Base-by-base conservation (phyloP, 2,113 vertebrate genomes). In the Balaenoptera acutorostrata region DNA sequence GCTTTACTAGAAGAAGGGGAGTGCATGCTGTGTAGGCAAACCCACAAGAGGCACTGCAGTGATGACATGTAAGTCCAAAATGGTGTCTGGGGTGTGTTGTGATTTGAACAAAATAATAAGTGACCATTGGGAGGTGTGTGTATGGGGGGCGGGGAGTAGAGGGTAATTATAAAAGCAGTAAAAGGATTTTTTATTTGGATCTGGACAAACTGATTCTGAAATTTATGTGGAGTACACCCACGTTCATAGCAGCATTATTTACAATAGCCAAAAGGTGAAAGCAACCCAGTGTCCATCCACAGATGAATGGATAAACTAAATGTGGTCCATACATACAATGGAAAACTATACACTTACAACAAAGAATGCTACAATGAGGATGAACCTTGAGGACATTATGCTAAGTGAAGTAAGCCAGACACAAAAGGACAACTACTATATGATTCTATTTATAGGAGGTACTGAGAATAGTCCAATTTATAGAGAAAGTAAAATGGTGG, bases 111-210 rank as follows among this genome's bases (percentile, higher is more conserved):
- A 46, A 59, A 33, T 64, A 46, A 23, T 20, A 36, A 39, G 36
- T 46, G 23, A 63, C 52, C 33, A 0, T 55, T 78, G n/a, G 3
- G 8, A 39, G 9, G 29, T 23, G 12, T 59, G 77, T 64, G 10
- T 27, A 31, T 2, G 4, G 5, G 11, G 46, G 20, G 15, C 1
- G 2, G 15, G 17, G 21, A 0, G 33, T 3, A 14, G n/a, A 44
- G 18, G 18, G 39, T 68, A 68, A 41, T 55, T 80, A 36, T 36
- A 31, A 78, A 90, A 57, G 57, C 57, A 75, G n/a, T 33, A 55
- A 25, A 21, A 31, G 33, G 55, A 9, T 23, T 52, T 80, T 29
- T 36, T 25, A 29, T 81, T 75, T 96, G 78, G 13, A 89, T 59
- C 11, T 12, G 33, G 61, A 74, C 27, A 55, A 57, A 91, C 33